Evolutionary conservation across 2,113 vertebrate genomes (phyloP).

Genomic region (Campylomormyrus numenius): DNA sequence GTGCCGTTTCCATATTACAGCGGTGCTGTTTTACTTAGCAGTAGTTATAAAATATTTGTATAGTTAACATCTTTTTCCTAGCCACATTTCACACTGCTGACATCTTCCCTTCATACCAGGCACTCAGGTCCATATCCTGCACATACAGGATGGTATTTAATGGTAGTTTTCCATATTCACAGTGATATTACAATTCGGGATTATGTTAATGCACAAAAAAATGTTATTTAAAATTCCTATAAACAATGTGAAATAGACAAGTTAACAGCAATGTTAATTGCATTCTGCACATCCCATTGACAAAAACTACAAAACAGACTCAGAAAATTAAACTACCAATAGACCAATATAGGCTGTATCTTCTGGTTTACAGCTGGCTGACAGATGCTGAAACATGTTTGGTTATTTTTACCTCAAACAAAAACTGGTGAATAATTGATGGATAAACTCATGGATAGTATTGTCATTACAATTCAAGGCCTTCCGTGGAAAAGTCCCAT

Average conservation of each 20-base stretch:
- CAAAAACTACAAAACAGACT: not conserved
- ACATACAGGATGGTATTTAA: not conserved
- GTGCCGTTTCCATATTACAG: not conserved
- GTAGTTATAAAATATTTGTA: not conserved
- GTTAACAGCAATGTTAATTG: not conserved
- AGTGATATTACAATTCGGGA: not conserved
- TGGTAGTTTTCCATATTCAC: not conserved
- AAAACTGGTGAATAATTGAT: constrained; percentile 46
- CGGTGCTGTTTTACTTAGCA: not conserved
- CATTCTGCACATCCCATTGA: not conserved
- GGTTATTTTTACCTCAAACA: constrained; percentile 30
- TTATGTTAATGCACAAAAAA: not conserved
- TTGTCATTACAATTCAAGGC: constrained; percentile 30
- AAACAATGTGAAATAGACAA: not conserved
- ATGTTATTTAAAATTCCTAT: not conserved
- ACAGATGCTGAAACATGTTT: constrained; percentile 20
- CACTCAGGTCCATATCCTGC: not conserved
- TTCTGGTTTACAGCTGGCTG: constrained; percentile 26
- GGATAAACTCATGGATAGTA: constrained; percentile 28
- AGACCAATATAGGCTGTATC: not conserved
- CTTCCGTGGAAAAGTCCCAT: constrained; percentile 37
- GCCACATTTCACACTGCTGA: not conserved
- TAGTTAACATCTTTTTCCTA: not conserved
- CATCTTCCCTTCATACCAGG: not conserved
- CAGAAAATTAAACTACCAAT: not conserved